A percentile compares a stretch with the other conserved stretches of the same genome.
Evolutionary conservation across 2,888 invertebrate species (phyloP).

Genomic region (Allophyes oxyacanthae): DNA sequence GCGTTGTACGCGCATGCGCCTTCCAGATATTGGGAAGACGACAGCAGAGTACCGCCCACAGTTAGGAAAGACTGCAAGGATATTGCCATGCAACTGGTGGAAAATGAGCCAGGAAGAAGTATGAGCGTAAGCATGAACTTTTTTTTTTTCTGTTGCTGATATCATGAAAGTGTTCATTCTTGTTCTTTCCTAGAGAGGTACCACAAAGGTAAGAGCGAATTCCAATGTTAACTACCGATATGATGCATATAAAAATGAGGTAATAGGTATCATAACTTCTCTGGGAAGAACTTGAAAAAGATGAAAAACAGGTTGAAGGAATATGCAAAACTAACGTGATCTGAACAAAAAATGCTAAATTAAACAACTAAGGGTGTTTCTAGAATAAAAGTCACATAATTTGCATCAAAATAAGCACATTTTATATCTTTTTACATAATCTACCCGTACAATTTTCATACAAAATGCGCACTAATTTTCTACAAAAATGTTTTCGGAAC

Average conservation of each 20-base stretch:
- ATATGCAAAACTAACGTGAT: no score
- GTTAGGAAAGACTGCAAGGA: slow-evolving; percentile 93
- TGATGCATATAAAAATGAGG: no score
- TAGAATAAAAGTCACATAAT: background rate
- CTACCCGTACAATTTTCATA: slow-evolving; percentile 29
- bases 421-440: slow-evolving; percentile 32
- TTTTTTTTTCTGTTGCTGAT: no score
- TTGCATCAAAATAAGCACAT: slow-evolving; percentile 29
- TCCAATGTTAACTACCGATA: no score
- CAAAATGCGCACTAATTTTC: slow-evolving; percentile 32
- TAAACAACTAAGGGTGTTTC: no score
- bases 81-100: slow-evolving; percentile 93
- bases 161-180: no score
- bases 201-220: no score
- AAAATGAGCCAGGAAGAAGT: slow-evolving; percentile 93
- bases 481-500: slow-evolving; percentile 39
- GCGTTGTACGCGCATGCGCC: slow-evolving; percentile 93
- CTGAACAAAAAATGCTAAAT: no score
- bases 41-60: slow-evolving; percentile 92
- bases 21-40: slow-evolving; percentile 94
- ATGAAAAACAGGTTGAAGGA: no score
- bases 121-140: slow-evolving; percentile 89
- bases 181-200: no score
- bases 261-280: no score
- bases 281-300: no score